Evolutionary conservation across 2,888 invertebrate species (phyloP).

Genomic region (Leptinotarsa haldemani): DNA sequence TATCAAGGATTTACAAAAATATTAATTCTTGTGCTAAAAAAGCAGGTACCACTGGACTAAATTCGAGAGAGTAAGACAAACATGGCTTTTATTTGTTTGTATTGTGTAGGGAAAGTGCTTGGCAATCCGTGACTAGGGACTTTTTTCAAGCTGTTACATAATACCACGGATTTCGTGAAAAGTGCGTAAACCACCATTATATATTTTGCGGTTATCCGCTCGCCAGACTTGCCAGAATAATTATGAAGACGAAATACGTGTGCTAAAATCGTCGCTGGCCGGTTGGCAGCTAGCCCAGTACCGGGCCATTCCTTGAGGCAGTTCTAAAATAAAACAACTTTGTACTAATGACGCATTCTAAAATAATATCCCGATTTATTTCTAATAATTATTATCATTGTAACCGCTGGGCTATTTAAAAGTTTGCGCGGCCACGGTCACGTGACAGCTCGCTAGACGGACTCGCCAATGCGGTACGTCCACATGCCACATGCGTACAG

Average conservation of each 20-base stretch:
- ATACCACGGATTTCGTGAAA: constrained; percentile 28
- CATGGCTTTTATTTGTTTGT: not conserved
- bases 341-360: constrained; percentile 59
- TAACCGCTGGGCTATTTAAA: constrained; percentile 44
- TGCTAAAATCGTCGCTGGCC: constrained; percentile 70
- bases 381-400: constrained; percentile 46
- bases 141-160: constrained; percentile 29
- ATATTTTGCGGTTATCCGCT: constrained; percentile 27
- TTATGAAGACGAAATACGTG: constrained; percentile 73
- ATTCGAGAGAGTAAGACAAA: constrained; percentile 8
- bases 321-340: constrained; percentile 59
- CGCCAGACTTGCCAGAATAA: constrained; percentile 78
- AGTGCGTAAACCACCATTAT: constrained; percentile 26
- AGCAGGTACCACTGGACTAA: constrained; percentile 5
- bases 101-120: not conserved
- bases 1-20: constrained; percentile 10
- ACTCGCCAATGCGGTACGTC: constrained; percentile 66
- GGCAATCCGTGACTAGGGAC: not conserved
- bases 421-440: constrained; percentile 46
- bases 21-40: not conserved
- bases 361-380: constrained; percentile 49
- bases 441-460: constrained; percentile 36
- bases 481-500: constrained; percentile 64
- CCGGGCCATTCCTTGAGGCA: constrained; percentile 64
- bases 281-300: constrained; percentile 64